Base-by-base conservation (phyloP, 2,797 vertebrate genomes). In the Rhyacichthys aspro region DNA sequence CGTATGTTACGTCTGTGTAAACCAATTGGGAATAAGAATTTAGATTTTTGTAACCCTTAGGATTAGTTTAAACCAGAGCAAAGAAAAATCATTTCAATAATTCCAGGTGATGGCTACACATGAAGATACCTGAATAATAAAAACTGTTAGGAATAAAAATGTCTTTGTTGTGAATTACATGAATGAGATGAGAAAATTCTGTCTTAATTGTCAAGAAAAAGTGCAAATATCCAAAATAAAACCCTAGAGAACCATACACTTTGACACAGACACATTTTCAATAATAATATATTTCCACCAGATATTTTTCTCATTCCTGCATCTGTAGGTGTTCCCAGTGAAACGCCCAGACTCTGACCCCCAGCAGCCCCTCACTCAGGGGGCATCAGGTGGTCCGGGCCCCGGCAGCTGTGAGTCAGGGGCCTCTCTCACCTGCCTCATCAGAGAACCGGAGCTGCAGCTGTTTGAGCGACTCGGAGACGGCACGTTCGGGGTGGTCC, bases 381-480 rank as follows among this genome's bases (percentile, higher is more conserved):
- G 94, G 58, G 86, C 83, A 0, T 79, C 86, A 0, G 77, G 91
- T 8, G 81, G 86, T 14, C 60, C 85, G 0, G 78, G 82, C 0
- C 80, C 92, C 0, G 58, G 67, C 57, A 90, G 85, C 0, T 89
- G 89, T 18, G 94, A 95, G 45, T 89, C 94, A 11, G 93, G 92
- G 1, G 88, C 91, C 9, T 83, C 89, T 10, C 93, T 99, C 72
- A 99, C 98, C 79, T 99, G 97, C 87, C 94, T 99, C 7, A 96
- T 99, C 68, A 92, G 94, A 44, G 97, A 99, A 77, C 82, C 94
- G 28, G 97, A 99, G 91, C 91, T 99, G 56, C 93, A 91, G 0
- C 90, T 99, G 67, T 91, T 95, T 0, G 97, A 99, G 90, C 95
- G 98, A 74, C 87, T 99, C 42, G 97, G 96, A 0, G 97, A 99